Percentiles rank a stretch among this genome's conserved stretches.
phyloP scores from a whole-genome alignment of 2,797 vertebrate genomes.

The Varecia variegata region DNA sequence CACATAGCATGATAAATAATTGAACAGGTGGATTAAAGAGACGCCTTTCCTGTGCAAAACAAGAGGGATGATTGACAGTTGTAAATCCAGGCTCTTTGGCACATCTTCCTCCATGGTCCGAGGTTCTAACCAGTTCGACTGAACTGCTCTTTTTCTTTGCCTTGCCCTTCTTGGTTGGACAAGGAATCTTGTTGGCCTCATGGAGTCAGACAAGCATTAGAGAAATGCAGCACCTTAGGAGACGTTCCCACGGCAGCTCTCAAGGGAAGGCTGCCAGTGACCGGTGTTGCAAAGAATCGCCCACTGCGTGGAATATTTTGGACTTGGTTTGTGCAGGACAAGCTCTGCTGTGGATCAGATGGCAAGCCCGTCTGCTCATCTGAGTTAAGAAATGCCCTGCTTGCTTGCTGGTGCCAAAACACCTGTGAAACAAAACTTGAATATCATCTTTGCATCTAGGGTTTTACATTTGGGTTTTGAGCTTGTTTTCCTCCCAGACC shows the following conservation, averaged over 20 bases:
- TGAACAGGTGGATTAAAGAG: conserved; percentile 89
- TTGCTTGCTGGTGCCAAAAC: background rate
- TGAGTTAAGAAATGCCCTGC: background rate
- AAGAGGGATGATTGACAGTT: conserved; percentile 73
- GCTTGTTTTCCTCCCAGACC: background rate
- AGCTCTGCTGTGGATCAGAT: background rate
- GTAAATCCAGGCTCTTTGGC: conserved; percentile 34
- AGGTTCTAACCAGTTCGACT: background rate
- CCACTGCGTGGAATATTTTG: background rate
- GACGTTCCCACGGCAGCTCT: background rate
- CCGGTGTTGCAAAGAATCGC: background rate
- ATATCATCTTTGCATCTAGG: background rate
- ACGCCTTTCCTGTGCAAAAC: conserved; percentile 79
- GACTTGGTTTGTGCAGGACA: background rate
- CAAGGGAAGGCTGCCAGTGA: background rate
- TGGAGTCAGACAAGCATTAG: background rate
- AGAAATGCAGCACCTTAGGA: background rate
- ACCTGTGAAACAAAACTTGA: background rate
- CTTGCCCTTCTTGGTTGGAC: background rate
- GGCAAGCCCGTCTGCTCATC: background rate
- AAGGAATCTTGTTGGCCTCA: background rate
- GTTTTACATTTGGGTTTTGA: background rate
- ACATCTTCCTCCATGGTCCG: background rate
- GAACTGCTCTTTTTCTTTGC: background rate
- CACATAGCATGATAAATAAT: conserved; percentile 88